These are phyloP conservation scores for Eupithecia abbreviata DNA, from an alignment of 2,888 invertebrate genomes.

Conservation along the genomic window DNA sequence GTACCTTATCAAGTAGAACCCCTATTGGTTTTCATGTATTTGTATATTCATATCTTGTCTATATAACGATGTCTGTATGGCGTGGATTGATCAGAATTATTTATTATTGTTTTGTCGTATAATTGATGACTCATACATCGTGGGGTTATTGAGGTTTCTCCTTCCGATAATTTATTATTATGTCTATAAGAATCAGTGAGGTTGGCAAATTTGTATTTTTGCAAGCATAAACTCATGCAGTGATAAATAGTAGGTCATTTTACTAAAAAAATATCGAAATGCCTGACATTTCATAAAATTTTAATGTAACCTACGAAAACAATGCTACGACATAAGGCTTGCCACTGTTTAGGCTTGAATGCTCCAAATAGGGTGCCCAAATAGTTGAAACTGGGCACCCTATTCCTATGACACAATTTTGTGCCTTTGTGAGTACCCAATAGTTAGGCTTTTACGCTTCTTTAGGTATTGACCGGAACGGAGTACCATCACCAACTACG, in stretches of 20 bases:
- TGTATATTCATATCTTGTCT: too few species aligned
- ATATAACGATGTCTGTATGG: too few species aligned
- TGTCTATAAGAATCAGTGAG: neutral
- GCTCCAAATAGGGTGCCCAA: constrained; percentile 9
- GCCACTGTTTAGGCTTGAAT: constrained; percentile 2
- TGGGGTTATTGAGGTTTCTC: neutral
- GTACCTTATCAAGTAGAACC: too few species aligned
- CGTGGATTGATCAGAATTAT: too few species aligned
- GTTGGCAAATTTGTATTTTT: neutral
- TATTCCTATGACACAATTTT: constrained; percentile 10
- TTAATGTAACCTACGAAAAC: neutral
- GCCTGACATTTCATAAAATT: neutral
- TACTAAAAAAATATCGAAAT: neutral
- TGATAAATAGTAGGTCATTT: neutral
- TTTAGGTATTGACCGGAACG: neutral
- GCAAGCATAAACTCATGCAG: neutral
- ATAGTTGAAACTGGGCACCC: constrained; percentile 8
- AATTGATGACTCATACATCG: neutral
- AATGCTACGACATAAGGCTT: neutral
- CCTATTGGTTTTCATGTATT: too few species aligned
- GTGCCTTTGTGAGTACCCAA: constrained; percentile 7
- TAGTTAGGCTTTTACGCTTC: neutral
- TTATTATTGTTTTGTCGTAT: too few species aligned
- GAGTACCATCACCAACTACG: neutral
- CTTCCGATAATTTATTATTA: neutral